Evolutionary conservation across 2,888 invertebrate genomes (phyloP).

Genomic region (Drosophila kambysellisi): DNA sequence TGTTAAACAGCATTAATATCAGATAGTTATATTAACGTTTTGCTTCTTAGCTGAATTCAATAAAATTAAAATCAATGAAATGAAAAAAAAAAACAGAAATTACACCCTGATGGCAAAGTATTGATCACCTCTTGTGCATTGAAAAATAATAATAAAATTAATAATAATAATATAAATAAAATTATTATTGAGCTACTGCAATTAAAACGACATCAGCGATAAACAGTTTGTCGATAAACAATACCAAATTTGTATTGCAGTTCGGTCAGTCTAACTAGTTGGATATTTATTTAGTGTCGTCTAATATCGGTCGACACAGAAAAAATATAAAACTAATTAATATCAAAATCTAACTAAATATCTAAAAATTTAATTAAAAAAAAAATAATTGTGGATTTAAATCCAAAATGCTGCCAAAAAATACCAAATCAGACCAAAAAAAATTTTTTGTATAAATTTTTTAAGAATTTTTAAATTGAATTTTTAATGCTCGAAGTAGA

Average conservation of each 20-base stretch:
- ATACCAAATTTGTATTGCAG: no score
- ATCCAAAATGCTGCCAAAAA: not conserved
- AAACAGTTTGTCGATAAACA: no score
- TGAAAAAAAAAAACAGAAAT: not conserved
- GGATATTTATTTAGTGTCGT: not conserved
- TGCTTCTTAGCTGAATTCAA: no score
- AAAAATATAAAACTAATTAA: not conserved
- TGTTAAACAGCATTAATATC: no score
- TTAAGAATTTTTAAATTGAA: no score
- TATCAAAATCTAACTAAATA: no score
- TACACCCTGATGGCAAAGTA: not conserved
- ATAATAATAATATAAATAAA: no score
- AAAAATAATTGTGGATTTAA: not conserved
- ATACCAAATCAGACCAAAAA: not conserved
- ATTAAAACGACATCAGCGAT: not conserved
- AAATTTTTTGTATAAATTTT: not conserved
- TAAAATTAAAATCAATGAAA: not conserved
- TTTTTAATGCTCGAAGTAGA: no score
- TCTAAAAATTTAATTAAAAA: not conserved
- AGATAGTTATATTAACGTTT: no score
- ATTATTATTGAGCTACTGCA: not conserved
- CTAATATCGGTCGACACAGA: not conserved
- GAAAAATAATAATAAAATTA: not conserved
- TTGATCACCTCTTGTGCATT: not conserved
- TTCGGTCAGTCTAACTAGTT: no score